phyloP scores from a whole-genome alignment of 1,140 invertebrate species.

The Amphibalanus amphitrite region DNA sequence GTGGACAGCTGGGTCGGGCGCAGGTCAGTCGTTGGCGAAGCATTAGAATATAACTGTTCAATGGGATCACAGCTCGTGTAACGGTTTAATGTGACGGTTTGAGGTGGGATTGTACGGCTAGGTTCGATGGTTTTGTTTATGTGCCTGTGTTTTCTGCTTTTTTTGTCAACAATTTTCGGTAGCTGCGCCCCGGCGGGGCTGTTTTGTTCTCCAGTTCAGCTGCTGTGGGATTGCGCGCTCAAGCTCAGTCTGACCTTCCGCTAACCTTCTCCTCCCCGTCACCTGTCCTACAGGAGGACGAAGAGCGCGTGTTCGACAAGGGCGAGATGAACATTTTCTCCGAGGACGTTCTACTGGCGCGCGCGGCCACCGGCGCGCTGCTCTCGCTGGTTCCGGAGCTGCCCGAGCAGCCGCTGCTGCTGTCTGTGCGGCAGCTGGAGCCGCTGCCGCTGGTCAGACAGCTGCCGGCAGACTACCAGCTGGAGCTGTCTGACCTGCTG shows the following conservation, averaged over 20 bases:
- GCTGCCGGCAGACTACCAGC: neutral
- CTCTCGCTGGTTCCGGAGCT: neutral
- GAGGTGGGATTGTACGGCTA: too few relatives aligned
- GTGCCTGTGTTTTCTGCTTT: too few relatives aligned
- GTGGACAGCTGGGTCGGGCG: neutral
- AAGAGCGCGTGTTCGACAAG: conserved; percentile 32
- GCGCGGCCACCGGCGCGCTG: conserved; percentile 14
- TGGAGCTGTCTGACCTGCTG: neutral
- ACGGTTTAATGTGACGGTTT: too few relatives aligned
- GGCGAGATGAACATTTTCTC: conserved; percentile 33
- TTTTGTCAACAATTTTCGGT: too few relatives aligned
- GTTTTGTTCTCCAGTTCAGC: conserved; percentile 7
- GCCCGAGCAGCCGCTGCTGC: neutral
- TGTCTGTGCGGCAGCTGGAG: neutral
- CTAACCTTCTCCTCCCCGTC: too few relatives aligned
- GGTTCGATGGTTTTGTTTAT: too few relatives aligned
- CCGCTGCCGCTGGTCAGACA: neutral
- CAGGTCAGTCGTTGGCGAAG: too few relatives aligned
- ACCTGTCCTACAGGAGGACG: conserved; percentile 21
- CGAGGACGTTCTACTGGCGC: conserved; percentile 24
- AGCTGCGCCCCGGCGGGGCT: too few relatives aligned
- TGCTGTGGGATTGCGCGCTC: conserved; percentile 6
- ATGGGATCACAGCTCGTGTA: too few relatives aligned
- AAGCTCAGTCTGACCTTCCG: too few relatives aligned
- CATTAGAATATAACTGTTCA: too few relatives aligned